phyloP scores from a whole-genome alignment of 2,113 vertebrate genomes.

The Hippocampus abdominalis region DNA sequence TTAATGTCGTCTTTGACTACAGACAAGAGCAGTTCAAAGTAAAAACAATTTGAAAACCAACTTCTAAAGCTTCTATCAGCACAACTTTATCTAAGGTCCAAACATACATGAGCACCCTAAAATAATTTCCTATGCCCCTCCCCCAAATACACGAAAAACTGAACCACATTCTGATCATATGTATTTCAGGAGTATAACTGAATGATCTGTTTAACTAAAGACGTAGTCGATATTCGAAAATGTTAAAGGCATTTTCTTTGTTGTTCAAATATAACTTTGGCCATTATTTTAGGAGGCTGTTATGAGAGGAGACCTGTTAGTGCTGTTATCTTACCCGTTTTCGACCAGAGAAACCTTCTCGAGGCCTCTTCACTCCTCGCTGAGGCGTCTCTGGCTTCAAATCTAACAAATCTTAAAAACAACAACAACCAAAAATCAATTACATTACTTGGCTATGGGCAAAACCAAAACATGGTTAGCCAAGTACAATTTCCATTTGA shows the following conservation, averaged over 20 bases:
- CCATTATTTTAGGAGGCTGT: no score
- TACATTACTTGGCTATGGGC: neutral
- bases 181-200: no score
- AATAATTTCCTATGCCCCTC: no score
- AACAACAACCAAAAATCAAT: neutral
- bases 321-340: constrained; percentile 77
- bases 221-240: no score
- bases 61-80: neutral
- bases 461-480: neutral
- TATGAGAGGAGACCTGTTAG: neutral
- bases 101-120: no score
- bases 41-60: neutral
- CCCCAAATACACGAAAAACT: no score
- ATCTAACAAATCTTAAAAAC: constrained; percentile 43
- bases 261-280: no score
- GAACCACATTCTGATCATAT: no score
- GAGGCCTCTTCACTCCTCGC: constrained; percentile 79
- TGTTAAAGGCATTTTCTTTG: no score
- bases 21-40: neutral
- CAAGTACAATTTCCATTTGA: neutral
- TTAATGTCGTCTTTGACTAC: neutral
- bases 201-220: no score
- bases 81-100: no score
- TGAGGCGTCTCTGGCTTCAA: constrained; percentile 40
- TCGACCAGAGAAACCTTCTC: constrained; percentile 80